Conservation (phyloP, 2,888 invertebrate species). For the Melanostoma scalare region DNA sequence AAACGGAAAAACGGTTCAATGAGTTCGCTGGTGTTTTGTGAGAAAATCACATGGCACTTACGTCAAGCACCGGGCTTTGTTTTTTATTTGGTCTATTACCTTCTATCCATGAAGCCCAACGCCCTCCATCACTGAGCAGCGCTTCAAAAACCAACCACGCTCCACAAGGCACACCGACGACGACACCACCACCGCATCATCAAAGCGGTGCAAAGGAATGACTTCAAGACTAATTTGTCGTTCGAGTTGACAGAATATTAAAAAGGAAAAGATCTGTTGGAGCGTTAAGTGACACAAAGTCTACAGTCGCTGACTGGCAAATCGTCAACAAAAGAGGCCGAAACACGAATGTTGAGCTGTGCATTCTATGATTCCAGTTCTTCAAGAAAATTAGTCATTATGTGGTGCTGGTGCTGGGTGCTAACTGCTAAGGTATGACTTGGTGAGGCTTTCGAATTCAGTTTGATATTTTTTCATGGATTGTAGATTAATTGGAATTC, state of each 20-base stretch:
- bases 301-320: conserved; percentile 2
- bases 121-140: conserved; percentile 7
- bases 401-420: no score
- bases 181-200: no score
- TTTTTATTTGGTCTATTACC: conserved; percentile 53
- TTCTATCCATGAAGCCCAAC: conserved; percentile 19
- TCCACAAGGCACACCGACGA: no score
- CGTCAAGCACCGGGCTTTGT: conserved; percentile 20
- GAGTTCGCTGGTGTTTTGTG: conserved; percentile 49
- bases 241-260: conserved; percentile 55
- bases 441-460: conserved; percentile 11
- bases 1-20: conserved; percentile 45
- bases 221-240: conserved; percentile 50
- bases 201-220: conserved; percentile 23
- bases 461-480: conserved; percentile 10
- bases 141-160: neutral
- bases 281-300: conserved; percentile 46
- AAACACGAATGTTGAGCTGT: neutral
- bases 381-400: conserved; percentile 37
- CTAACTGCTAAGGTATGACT: neutral
- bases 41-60: conserved; percentile 46
- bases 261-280: conserved; percentile 19
- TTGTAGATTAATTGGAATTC: conserved; percentile 62
- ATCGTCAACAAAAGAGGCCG: neutral
- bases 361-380: neutral